Base-by-base conservation (phyloP, 2,888 invertebrate species). In the Ecdyonurus torrentis region DNA sequence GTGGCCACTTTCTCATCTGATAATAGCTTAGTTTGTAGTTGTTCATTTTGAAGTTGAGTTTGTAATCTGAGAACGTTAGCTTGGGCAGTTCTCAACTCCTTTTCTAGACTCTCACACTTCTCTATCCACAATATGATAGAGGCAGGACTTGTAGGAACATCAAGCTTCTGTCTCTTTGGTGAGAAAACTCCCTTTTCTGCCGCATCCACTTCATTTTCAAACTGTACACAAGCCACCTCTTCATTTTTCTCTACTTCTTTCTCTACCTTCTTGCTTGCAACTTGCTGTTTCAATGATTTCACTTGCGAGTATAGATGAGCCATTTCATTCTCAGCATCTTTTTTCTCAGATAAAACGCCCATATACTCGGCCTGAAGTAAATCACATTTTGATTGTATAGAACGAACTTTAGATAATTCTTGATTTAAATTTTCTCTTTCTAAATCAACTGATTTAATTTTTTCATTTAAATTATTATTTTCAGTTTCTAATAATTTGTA, bases 151-250 rank as follows among this genome's bases (percentile, higher is more conserved):
- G 60, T 25, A 2, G 60, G 15, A 2, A 37, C 20, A n/a, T 60
- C 60, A 2, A 25, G 7, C 3, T 19, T 20, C 24, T n/a, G 23
- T 22, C 24, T 15, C 18, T 25, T 24, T 18, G 37, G 60, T 25
- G 25, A 25, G 19, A 19, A 18, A 18, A 60, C 20, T 3, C 60
- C 60, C n/a, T 24, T 24, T 22, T 60, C 60, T n/a, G 37, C 25
- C 2, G 37, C 60, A 18, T 60, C 60, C 37, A 60, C 37, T 60
- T 60, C 60, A 60, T 60, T 37, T 18, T 60, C 60, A 60, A 60
- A 24, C 18, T 60, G 24, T 19, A 60, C 22, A 3, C 23, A 59
- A 7, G 24, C 10, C 2, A 23, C 3, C 5, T 59, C 59, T 59
- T 59, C 59, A 2, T 19, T 59, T 7, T 59, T 59, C 22, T 18